Conservation (phyloP, 2,113 vertebrate genomes). For the Brachionichthys hirsutus region DNA sequence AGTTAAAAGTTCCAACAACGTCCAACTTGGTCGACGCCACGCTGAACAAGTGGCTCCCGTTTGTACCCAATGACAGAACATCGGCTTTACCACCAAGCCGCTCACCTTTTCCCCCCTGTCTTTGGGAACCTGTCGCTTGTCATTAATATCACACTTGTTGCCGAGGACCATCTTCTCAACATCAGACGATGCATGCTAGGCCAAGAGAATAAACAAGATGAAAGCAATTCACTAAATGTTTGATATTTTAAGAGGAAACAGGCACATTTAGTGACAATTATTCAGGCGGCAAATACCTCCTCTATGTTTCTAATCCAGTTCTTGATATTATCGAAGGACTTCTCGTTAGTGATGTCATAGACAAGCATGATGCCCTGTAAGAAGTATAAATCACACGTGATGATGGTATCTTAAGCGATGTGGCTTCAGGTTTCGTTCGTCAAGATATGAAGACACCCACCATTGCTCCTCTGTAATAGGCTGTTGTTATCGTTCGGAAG, state of each 20-base stretch:
- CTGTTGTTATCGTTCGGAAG: slow-evolving; percentile 94
- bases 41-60: too few species aligned
- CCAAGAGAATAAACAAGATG: neutral
- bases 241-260: neutral
- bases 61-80: neutral
- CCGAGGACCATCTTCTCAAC: slow-evolving; percentile 99
- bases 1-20: too few species aligned
- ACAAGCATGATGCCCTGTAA: slow-evolving; percentile 94
- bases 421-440: neutral
- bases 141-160: slow-evolving; percentile 97
- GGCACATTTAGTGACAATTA: neutral
- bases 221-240: neutral
- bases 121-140: slow-evolving; percentile 95
- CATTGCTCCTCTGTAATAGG: slow-evolving; percentile 96
- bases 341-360: slow-evolving; percentile 97
- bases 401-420: too few species aligned
- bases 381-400: neutral
- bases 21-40: too few species aligned
- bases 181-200: slow-evolving; percentile 92
- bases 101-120: slow-evolving; percentile 94
- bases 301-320: slow-evolving; percentile 98
- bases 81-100: neutral
- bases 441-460: slow-evolving; percentile 66
- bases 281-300: slow-evolving; percentile 78
- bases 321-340: slow-evolving; percentile 96